These are phyloP conservation scores for Iguana delicatissima DNA, from an alignment of 2,797 vertebrate genomes.

Conservation along the genomic window DNA sequence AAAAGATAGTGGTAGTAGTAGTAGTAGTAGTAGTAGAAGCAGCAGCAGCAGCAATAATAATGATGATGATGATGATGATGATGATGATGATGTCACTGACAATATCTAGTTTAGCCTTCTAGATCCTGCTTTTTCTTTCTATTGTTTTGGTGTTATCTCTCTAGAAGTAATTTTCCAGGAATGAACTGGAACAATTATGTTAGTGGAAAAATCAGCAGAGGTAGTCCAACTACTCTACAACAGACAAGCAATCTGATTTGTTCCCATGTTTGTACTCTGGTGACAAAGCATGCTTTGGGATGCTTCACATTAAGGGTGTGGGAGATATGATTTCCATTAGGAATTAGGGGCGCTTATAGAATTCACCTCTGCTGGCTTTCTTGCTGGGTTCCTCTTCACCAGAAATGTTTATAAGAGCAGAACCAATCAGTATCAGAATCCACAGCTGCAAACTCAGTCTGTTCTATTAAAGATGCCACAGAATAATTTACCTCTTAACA, in stretches of 20 bases:
- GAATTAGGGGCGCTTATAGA: background rate
- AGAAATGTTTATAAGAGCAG: background rate
- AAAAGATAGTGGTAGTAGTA: slow-evolving; percentile 74
- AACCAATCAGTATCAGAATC: background rate
- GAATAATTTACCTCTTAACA: background rate
- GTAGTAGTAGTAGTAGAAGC: no score
- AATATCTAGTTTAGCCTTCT: slow-evolving; percentile 74
- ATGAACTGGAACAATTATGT: slow-evolving; percentile 43
- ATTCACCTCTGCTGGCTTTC: background rate
- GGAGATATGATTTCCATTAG: background rate
- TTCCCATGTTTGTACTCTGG: background rate
- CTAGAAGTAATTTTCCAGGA: slow-evolving; percentile 55
- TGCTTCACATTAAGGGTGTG: background rate
- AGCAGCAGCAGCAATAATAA: no score
- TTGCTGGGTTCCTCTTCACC: background rate
- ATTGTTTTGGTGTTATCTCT: slow-evolving; percentile 60
- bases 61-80: slow-evolving; percentile 24
- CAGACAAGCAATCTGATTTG: background rate
- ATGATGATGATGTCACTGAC: slow-evolving; percentile 68
- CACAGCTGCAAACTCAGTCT: background rate
- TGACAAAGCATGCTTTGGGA: background rate
- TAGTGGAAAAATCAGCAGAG: background rate
- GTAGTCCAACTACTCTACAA: background rate
- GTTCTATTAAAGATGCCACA: background rate
- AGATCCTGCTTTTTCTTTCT: slow-evolving; percentile 1